Percentiles rank a stretch among this genome's conserved stretches.
phyloP scores from a whole-genome alignment of 2,797 vertebrate genomes.

The Odontamblyopus rebecca region DNA sequence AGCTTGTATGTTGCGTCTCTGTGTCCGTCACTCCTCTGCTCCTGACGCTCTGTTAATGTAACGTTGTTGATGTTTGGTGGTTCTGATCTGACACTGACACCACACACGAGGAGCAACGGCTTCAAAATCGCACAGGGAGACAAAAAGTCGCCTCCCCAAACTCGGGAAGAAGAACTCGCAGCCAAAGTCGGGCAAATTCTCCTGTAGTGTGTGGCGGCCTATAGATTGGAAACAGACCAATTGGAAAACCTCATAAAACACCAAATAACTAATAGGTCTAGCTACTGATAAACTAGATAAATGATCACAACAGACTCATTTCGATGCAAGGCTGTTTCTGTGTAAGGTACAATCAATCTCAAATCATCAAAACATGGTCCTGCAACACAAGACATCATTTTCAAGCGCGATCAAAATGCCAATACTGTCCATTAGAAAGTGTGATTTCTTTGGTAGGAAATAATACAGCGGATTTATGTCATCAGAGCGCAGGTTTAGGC shows the following conservation, averaged over 20 bases:
- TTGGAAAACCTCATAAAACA: neutral
- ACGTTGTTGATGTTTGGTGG: too few species aligned
- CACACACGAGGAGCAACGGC: too few species aligned
- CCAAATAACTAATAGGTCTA: neutral
- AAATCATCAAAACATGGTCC: neutral
- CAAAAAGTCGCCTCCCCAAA: too few species aligned
- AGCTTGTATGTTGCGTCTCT: too few species aligned
- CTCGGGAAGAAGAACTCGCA: too few species aligned
- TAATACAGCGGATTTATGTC: neutral
- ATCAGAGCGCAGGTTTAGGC: neutral
- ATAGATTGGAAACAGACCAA: too few species aligned
- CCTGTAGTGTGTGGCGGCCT: too few species aligned
- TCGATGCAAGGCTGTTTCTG: neutral
- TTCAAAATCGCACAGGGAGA: too few species aligned
- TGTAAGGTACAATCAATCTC: neutral
- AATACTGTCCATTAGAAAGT: neutral
- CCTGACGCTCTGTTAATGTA: too few species aligned
- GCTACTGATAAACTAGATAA: slow-evolving; percentile 4
- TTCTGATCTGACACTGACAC: too few species aligned
- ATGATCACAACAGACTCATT: neutral
- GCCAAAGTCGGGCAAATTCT: too few species aligned
- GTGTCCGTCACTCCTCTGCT: too few species aligned
- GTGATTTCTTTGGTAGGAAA: neutral
- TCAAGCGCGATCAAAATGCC: neutral
- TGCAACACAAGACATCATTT: neutral